Percentiles rank a stretch among this genome's conserved stretches.
phyloP scores from a whole-genome alignment of 2,797 vertebrate species.

The Bovichtus variegatus region DNA sequence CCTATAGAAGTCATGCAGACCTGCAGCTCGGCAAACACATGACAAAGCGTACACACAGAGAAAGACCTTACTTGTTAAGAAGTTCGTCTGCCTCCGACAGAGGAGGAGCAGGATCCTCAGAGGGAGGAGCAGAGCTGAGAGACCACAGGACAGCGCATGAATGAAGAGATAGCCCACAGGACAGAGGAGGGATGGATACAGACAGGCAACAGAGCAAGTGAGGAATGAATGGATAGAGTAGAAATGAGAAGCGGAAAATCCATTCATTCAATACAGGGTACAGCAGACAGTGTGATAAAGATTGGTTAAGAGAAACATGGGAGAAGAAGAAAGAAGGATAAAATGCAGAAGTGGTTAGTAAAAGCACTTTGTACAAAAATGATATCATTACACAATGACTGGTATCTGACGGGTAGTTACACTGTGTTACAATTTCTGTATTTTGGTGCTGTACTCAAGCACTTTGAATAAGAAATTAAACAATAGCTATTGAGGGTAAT shows the following conservation, averaged over 20 bases:
- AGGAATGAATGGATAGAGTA: conserved; percentile 30
- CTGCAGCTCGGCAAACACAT: conserved; percentile 13
- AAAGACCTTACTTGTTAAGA: conserved; percentile 93
- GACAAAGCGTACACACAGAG: conserved; percentile 25
- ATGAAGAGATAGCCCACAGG: conserved; percentile 47
- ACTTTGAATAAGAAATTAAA: neutral
- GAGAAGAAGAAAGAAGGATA: conserved; percentile 42
- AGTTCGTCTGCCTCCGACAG: conserved; percentile 95
- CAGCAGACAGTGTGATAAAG: conserved; percentile 16
- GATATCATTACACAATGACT: conserved; percentile 42
- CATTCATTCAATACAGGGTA: conserved; percentile 32
- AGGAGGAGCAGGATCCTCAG: conserved; percentile 91
- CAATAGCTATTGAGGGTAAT: neutral
- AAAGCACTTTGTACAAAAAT: conserved; percentile 54
- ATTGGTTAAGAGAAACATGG: conserved; percentile 34
- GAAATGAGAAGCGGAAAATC: conserved; percentile 17
- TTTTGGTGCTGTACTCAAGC: conserved; percentile 11
- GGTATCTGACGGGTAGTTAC: conserved; percentile 2
- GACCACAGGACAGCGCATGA: conserved; percentile 58
- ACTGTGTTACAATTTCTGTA: neutral
- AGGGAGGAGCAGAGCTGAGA: conserved; percentile 88
- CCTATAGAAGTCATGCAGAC: neutral
- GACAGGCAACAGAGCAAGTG: conserved; percentile 6
- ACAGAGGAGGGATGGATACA: conserved; percentile 24
- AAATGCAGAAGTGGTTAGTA: conserved; percentile 79